Percentiles rank a stretch among this genome's conserved stretches.
phyloP scores from a whole-genome alignment of 2,113 vertebrate genomes.

The Rhegmatorhina hoffmannsi region DNA sequence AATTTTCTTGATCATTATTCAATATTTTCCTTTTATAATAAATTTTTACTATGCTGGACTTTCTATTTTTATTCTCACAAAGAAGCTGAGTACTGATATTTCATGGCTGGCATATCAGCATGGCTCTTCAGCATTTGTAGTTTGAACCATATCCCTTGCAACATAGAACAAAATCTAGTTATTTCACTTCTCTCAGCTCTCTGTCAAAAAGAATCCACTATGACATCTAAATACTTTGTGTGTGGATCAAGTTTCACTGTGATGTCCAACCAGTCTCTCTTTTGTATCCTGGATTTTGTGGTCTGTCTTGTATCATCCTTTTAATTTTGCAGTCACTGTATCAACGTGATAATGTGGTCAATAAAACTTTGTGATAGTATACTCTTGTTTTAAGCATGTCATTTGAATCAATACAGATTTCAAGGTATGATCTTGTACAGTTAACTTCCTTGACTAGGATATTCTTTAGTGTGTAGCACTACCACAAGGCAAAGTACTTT shows the following conservation, averaged over 20 bases:
- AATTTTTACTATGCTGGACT: not conserved
- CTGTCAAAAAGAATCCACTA: not conserved
- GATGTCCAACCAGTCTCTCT: not conserved
- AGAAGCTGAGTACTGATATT: not conserved
- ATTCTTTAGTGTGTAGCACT: not conserved
- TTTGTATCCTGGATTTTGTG: not conserved
- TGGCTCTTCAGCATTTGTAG: not conserved
- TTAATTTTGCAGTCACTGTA: not conserved
- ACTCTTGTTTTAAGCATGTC: not conserved
- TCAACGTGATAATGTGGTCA: fast-evolving
- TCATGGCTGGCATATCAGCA: not conserved
- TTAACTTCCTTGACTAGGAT: not conserved
- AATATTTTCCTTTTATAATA: not conserved
- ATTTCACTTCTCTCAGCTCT: not conserved
- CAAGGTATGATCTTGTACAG: fast-evolving
- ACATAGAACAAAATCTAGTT: not conserved
- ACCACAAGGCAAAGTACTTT: not conserved
- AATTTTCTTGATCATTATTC: not conserved
- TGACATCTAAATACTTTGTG: not conserved
- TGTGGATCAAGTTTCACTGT: not conserved
- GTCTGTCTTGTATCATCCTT: not conserved
- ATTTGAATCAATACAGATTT: not conserved
- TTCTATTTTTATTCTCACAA: not conserved
- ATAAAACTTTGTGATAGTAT: not conserved
- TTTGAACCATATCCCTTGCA: not conserved